phyloP scores from a whole-genome alignment of 2,113 vertebrate genomes.

The Bothrops jararaca region DNA sequence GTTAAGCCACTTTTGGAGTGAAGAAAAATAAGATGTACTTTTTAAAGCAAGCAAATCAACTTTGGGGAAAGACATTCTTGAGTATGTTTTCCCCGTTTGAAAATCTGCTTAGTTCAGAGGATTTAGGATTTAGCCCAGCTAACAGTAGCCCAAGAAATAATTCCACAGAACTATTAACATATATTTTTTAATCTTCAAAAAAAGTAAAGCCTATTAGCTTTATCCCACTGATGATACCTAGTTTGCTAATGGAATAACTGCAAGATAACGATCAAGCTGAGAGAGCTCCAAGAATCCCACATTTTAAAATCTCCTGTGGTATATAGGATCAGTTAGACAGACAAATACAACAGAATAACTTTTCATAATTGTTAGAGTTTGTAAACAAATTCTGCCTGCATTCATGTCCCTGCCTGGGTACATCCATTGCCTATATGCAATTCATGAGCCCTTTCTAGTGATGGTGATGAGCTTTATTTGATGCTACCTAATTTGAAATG shows the following conservation, averaged over 20 bases:
- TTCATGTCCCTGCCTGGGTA: slow-evolving; percentile 14
- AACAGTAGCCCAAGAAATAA: slow-evolving; percentile 37
- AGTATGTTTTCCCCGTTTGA: background rate
- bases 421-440: background rate
- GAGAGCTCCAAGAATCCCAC: background rate
- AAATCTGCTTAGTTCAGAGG: slow-evolving; percentile 5
- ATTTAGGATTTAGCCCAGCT: slow-evolving; percentile 30
- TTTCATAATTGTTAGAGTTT: slow-evolving; percentile 39
- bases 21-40: background rate
- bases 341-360: slow-evolving; percentile 32
- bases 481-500: slow-evolving; percentile 16
- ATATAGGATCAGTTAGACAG: slow-evolving; percentile 21
- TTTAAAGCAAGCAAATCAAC: background rate
- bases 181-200: slow-evolving; percentile 38
- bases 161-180: slow-evolving; percentile 13
- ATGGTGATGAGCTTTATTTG: background rate
- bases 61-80: background rate
- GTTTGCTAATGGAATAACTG: background rate
- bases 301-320: slow-evolving; percentile 25
- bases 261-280: background rate
- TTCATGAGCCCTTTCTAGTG: background rate
- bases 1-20: background rate
- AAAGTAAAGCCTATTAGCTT: background rate
- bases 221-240: background rate
- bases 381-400: slow-evolving; percentile 39